These are phyloP conservation scores for Solenodon paradoxus DNA, from an alignment of 2,113 vertebrate species.

Conservation along the genomic window DNA sequence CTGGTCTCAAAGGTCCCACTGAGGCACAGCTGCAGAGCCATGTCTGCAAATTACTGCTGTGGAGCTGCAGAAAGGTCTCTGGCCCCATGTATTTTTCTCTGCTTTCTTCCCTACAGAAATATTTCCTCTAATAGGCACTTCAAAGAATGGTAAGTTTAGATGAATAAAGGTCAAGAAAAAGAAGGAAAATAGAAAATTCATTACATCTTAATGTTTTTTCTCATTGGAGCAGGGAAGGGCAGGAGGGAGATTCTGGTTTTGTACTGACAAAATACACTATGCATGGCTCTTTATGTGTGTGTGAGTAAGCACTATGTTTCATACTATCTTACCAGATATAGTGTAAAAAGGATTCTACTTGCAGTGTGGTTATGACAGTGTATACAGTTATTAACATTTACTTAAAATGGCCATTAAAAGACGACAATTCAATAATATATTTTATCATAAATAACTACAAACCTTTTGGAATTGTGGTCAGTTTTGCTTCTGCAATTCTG, in stretches of 20 bases:
- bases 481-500: slow-evolving; percentile 93
- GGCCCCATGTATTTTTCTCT: background rate
- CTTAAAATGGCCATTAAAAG: background rate
- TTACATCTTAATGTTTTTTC: slow-evolving; percentile 37
- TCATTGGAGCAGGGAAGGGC: background rate
- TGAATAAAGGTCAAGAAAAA: background rate
- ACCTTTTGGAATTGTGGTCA: slow-evolving; percentile 97
- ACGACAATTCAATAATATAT: background rate
- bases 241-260: background rate
- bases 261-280: background rate
- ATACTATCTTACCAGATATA: background rate
- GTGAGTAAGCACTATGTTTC: background rate
- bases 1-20: background rate
- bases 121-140: background rate
- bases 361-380: background rate
- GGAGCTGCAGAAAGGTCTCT: background rate
- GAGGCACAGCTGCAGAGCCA: background rate
- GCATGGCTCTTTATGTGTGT: background rate
- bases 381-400: background rate
- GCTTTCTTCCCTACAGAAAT: background rate
- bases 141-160: background rate
- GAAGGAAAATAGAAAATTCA: background rate
- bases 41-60: background rate
- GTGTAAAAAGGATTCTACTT: background rate
- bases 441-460: slow-evolving; percentile 51